Evolutionary conservation across 2,797 vertebrate species (phyloP).

Genomic region (Gymnothorax javanicus): DNA sequence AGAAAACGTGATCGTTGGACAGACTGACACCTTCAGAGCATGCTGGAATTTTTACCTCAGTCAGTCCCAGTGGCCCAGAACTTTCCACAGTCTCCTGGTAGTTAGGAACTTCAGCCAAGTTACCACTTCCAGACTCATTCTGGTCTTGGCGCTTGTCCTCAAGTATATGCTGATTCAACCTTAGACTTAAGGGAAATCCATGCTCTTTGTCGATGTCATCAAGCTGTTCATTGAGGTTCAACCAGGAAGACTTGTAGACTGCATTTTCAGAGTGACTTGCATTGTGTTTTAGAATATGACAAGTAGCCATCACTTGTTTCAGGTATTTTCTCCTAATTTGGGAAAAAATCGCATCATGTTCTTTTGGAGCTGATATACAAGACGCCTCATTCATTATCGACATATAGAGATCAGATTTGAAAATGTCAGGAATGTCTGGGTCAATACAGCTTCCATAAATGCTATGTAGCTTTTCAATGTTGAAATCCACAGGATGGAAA

Average conservation of each 20-base stretch:
- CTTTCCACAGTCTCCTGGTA: conserved; percentile 20
- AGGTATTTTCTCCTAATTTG: conserved; percentile 23
- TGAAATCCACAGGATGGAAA: rapidly evolving
- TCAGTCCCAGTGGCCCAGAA: not conserved
- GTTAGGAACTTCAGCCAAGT: not conserved
- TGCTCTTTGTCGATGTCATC: conserved; percentile 70
- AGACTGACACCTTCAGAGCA: not conserved
- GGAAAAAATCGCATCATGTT: conserved; percentile 51
- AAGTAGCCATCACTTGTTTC: conserved; percentile 32
- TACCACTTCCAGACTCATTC: not conserved
- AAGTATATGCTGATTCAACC: not conserved
- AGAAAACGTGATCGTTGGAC: conserved; percentile 43
- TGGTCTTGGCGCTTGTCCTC: not conserved
- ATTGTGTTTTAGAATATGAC: conserved; percentile 52
- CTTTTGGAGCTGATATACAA: not conserved
- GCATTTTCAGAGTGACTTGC: conserved; percentile 42
- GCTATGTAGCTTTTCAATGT: not conserved
- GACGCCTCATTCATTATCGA: not conserved
- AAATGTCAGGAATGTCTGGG: rapidly evolving
- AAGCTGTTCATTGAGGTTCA: conserved; percentile 62
- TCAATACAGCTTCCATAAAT: conserved; percentile 46
- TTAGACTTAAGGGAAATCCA: conserved; percentile 51
- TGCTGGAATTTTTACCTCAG: conserved; percentile 9
- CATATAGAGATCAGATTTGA: not conserved
- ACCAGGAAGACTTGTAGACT: conserved; percentile 63